phyloP scores from a whole-genome alignment of 2,888 invertebrate genomes.

The Argyra leucocephala region DNA sequence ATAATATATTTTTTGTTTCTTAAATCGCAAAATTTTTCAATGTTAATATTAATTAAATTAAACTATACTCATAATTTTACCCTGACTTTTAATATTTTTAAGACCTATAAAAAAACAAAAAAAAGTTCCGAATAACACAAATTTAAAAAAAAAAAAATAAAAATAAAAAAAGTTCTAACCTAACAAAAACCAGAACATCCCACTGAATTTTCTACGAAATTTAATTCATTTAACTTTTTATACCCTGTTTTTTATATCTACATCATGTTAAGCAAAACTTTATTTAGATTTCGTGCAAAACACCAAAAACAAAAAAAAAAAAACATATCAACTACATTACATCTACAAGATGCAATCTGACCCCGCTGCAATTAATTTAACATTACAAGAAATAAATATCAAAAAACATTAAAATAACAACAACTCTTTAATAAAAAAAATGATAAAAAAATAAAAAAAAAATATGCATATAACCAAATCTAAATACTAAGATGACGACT shows the following conservation, averaged over 20 bases:
- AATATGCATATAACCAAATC: background rate
- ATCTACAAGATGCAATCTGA: background rate
- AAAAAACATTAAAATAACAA: background rate
- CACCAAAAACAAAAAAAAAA: background rate
- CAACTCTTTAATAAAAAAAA: background rate
- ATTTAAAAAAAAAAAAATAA: too few relatives aligned
- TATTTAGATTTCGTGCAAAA: background rate
- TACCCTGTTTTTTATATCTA: background rate
- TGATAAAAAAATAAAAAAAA: background rate
- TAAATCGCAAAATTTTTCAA: too few relatives aligned
- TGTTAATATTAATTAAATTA: too few relatives aligned
- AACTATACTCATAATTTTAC: too few relatives aligned
- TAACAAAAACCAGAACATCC: too few relatives aligned
- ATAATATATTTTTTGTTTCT: too few relatives aligned
- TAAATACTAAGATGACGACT: too few relatives aligned
- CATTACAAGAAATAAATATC: conserved; percentile 6
- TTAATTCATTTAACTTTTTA: background rate
- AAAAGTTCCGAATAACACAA: too few relatives aligned
- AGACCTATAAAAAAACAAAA: too few relatives aligned
- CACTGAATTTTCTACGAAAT: too few relatives aligned
- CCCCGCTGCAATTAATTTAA: background rate
- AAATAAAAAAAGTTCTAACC: too few relatives aligned
- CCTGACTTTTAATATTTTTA: too few relatives aligned
- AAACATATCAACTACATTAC: background rate
- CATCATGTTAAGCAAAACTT: background rate